Evolutionary conservation across 2,797 vertebrate genomes (phyloP).

Genomic region (Cheracebus regulus): DNA sequence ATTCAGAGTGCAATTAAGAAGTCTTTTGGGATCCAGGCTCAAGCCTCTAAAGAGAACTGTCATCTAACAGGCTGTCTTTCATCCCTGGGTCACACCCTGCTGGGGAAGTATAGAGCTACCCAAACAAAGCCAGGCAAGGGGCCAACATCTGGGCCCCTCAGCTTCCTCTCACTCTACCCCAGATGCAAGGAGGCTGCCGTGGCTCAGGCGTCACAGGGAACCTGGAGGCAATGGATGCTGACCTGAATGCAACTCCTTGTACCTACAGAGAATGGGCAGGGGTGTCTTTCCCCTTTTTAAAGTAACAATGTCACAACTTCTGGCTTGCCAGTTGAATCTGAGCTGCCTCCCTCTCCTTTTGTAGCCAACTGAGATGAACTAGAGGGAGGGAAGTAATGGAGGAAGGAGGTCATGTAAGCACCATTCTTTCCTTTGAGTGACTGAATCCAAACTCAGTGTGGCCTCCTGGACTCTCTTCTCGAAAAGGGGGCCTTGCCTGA

Average conservation of each 20-base stretch:
- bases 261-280: neutral
- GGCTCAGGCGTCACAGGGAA: neutral
- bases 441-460: neutral
- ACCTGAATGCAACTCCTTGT: accelerated
- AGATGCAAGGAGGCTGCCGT: no score
- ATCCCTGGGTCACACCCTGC: accelerated
- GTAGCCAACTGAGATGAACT: neutral
- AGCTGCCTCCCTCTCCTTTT: neutral
- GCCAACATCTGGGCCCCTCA: neutral
- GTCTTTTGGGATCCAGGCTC: neutral
- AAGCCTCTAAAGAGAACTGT: neutral
- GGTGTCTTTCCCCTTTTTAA: neutral
- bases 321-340: neutral
- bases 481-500: neutral
- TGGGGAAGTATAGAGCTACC: neutral
- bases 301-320: neutral
- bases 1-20: neutral
- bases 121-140: neutral
- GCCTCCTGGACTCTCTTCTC: neutral
- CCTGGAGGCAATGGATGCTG: no score
- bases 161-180: neutral
- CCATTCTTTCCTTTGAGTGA: neutral
- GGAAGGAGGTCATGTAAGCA: neutral
- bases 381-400: neutral
- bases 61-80: neutral